Evolutionary conservation across 2,888 invertebrate genomes (phyloP).

Genomic region (Sinohyriopsis cumingii): DNA sequence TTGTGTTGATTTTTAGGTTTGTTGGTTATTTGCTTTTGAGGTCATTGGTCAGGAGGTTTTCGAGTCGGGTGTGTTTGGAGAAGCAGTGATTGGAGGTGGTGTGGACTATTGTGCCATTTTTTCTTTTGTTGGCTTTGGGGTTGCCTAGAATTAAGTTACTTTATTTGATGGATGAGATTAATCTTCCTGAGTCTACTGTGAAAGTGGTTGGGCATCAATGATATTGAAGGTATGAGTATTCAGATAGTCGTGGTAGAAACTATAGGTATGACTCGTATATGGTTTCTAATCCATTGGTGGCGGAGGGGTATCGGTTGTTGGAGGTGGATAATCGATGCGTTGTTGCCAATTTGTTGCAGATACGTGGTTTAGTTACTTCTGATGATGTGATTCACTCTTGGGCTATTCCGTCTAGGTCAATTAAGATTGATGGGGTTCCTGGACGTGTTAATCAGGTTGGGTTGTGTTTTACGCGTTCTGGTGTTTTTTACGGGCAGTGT

Average conservation of each 20-base stretch:
- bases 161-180: conserved; percentile 40
- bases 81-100: neutral
- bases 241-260: conserved; percentile 41
- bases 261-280: conserved; percentile 70
- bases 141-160: conserved; percentile 38
- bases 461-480: conserved; percentile 78
- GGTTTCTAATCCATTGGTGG: no score
- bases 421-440: conserved; percentile 72
- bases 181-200: conserved; percentile 46
- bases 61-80: neutral
- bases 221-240: conserved; percentile 66
- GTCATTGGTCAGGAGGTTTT: neutral
- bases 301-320: conserved; percentile 62
- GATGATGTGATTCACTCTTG: conserved; percentile 73
- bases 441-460: conserved; percentile 74
- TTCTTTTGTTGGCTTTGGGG: neutral
- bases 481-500: conserved; percentile 83
- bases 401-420: conserved; percentile 67
- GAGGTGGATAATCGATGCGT: conserved; percentile 68
- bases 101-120: conserved; percentile 48
- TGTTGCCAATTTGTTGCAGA: conserved; percentile 57
- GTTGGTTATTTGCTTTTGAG: no score
- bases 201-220: conserved; percentile 70
- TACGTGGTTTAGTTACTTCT: conserved; percentile 66
- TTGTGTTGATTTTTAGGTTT: neutral